A percentile compares a stretch with the other conserved stretches of the same genome.
phyloP scores from a whole-genome alignment of 1,140 invertebrate species.

The Gryon sp. region DNA sequence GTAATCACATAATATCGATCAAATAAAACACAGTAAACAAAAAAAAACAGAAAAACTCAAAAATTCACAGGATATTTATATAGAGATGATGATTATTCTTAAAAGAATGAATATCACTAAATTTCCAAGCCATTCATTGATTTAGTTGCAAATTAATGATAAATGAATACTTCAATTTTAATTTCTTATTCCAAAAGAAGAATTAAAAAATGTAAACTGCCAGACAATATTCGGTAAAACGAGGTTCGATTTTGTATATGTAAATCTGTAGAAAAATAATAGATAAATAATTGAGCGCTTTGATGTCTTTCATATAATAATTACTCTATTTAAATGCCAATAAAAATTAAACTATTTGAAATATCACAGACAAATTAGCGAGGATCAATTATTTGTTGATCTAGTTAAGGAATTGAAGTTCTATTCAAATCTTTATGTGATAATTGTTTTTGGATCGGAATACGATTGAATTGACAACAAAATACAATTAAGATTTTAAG shows the following conservation, averaged over 20 bases:
- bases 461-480: too few relatives aligned
- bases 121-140: constrained; percentile 18
- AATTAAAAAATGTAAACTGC: constrained; percentile 38
- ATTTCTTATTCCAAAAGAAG: constrained; percentile 26
- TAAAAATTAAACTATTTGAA: constrained; percentile 32
- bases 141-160: constrained; percentile 37
- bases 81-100: not conserved
- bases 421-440: constrained; percentile 26
- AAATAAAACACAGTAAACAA: constrained; percentile 20
- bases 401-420: constrained; percentile 29
- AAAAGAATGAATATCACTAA: constrained; percentile 19
- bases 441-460: constrained; percentile 45
- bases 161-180: constrained; percentile 8
- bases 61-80: constrained; percentile 3
- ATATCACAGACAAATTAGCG: constrained; percentile 5
- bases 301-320: constrained; percentile 28
- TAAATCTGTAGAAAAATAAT: constrained; percentile 41
- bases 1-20: constrained; percentile 48
- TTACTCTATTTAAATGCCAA: constrained; percentile 37
- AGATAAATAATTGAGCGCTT: constrained; percentile 38
- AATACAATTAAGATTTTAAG: too few relatives aligned
- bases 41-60: constrained; percentile 12
- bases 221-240: constrained; percentile 50
- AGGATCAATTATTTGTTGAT: constrained; percentile 17
- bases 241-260: constrained; percentile 54